Conservation (phyloP, 2,113 vertebrate genomes). For the Sylvia atricapilla region DNA sequence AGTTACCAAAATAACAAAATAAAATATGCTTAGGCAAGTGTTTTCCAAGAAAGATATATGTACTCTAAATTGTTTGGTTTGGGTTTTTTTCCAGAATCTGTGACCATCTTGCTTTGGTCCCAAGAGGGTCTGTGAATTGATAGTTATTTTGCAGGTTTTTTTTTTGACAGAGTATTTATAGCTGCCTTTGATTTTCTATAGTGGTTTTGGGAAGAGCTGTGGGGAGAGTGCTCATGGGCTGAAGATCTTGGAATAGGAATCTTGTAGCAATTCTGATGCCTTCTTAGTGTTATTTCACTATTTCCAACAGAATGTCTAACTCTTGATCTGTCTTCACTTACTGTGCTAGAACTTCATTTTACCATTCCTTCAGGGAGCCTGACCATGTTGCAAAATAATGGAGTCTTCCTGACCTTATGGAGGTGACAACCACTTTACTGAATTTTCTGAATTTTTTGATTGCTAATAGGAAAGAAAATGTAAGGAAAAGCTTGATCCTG, state of each 20-base stretch:
- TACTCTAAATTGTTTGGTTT: background rate
- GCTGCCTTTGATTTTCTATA: background rate
- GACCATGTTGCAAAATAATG: background rate
- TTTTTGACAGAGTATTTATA: background rate
- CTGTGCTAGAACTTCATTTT: background rate
- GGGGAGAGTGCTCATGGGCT: background rate
- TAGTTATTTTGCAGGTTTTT: background rate
- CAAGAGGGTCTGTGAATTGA: background rate
- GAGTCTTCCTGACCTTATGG: background rate
- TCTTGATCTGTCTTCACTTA: background rate
- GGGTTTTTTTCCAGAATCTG: background rate
- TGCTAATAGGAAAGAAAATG: background rate
- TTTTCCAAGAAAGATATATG: background rate
- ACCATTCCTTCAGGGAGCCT: background rate
- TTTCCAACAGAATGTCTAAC: background rate
- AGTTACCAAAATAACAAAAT: background rate
- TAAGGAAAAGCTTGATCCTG: background rate
- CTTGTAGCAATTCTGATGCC: background rate
- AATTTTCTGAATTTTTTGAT: background rate
- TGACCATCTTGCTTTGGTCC: background rate
- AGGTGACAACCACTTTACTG: background rate
- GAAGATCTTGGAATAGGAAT: background rate
- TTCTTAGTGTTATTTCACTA: background rate
- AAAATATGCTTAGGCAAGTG: background rate
- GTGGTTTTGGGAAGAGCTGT: background rate